phyloP scores from a whole-genome alignment of 2,113 vertebrate genomes.

The Pan paniscus region DNA sequence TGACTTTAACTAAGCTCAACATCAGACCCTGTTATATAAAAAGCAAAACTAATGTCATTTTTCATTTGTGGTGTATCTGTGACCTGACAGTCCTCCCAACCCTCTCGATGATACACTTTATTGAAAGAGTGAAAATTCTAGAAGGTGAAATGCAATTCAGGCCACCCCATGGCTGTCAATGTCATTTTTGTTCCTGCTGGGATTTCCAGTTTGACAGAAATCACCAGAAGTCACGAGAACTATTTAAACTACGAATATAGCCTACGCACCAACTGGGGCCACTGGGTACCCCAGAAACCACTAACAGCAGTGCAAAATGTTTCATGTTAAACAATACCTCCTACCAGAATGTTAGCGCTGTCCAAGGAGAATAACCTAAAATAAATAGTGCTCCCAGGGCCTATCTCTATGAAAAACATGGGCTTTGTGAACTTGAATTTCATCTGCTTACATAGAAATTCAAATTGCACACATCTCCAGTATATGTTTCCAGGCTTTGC shows the following conservation, averaged over 20 bases:
- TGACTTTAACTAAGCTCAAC: slow-evolving; percentile 39
- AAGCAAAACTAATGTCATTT: slow-evolving; percentile 49
- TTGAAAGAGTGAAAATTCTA: slow-evolving; percentile 45
- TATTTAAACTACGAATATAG: slow-evolving; percentile 44
- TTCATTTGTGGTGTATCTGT: slow-evolving; percentile 42
- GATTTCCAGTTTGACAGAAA: slow-evolving; percentile 63
- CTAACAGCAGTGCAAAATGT: slow-evolving; percentile 12
- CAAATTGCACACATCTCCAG: not conserved
- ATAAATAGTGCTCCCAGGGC: not conserved
- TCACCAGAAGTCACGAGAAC: slow-evolving; percentile 39
- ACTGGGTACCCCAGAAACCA: not conserved
- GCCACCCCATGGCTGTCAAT: not conserved
- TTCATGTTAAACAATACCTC: slow-evolving; percentile 10
- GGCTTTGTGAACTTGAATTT: slow-evolving; percentile 20
- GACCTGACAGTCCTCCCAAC: not conserved
- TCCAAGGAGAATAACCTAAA: not conserved
- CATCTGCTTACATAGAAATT: slow-evolving; percentile 43
- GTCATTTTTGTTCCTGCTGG: slow-evolving; percentile 38
- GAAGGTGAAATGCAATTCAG: slow-evolving; percentile 44
- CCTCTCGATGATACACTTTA: slow-evolving; percentile 43
- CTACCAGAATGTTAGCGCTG: not conserved
- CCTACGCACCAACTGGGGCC: not conserved
- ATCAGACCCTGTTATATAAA: slow-evolving; percentile 31
- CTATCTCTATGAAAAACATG: not conserved
- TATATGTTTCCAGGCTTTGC: not conserved